phyloP scores from a whole-genome alignment of 2,797 vertebrate species.

The Lepus townsendii region DNA sequence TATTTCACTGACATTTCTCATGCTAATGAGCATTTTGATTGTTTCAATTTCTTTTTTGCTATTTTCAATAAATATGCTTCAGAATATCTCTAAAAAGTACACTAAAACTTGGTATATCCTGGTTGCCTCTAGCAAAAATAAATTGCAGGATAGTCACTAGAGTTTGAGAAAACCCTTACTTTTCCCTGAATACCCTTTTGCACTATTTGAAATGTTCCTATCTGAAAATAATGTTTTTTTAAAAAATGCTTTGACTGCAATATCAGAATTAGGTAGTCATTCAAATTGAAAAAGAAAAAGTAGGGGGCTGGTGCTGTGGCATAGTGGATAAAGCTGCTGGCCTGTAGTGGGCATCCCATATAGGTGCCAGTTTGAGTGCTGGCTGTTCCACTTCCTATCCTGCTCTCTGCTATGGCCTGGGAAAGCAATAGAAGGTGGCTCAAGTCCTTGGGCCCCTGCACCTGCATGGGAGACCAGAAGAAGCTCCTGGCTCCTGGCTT shows the following conservation, averaged over 20 bases:
- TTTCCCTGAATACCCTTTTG: background rate
- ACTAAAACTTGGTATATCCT: background rate
- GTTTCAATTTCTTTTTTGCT: background rate
- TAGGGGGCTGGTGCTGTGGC: too few species aligned
- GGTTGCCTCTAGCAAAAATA: background rate
- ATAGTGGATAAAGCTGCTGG: too few species aligned
- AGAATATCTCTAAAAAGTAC: background rate
- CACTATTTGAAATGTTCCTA: constrained; percentile 22
- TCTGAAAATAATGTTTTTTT: background rate
- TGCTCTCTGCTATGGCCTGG: too few species aligned
- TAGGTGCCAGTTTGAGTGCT: too few species aligned
- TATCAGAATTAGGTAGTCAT: background rate
- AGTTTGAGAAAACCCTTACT: constrained; percentile 15
- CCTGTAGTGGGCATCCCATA: too few species aligned
- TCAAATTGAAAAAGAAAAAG: background rate
- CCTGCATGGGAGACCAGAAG: too few species aligned
- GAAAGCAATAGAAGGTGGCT: too few species aligned
- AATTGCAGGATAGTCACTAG: background rate
- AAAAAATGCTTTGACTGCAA: background rate
- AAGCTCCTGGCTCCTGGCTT: too few species aligned
- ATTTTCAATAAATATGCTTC: background rate
- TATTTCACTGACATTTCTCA: too few species aligned
- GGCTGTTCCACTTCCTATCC: too few species aligned
- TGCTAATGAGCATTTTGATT: background rate
- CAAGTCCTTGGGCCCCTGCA: too few species aligned